Evolutionary conservation across 2,113 vertebrate genomes (phyloP).

Genomic region (Nerophis lumbriciformis): DNA sequence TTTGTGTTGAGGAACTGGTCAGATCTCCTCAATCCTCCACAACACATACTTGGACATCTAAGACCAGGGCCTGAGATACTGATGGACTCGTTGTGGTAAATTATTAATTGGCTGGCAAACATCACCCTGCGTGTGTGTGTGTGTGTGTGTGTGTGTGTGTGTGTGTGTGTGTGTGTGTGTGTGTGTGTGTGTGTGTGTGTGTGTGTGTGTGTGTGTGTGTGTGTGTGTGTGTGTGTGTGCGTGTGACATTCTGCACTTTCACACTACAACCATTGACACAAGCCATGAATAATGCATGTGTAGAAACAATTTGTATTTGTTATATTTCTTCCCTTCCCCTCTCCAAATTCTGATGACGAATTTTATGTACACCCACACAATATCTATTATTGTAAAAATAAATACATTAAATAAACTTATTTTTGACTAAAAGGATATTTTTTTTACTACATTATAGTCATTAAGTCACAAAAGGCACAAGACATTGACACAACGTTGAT

Average conservation of each 20-base stretch:
- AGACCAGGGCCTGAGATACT: neutral
- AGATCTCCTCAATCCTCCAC: neutral
- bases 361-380: neutral
- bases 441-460: too few relatives aligned
- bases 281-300: constrained; percentile 1
- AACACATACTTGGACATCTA: neutral
- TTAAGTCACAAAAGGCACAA: too few relatives aligned
- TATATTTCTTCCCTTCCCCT: neutral
- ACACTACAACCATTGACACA: neutral
- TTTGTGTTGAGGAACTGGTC: neutral
- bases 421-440: too few relatives aligned
- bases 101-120: constrained; percentile 1
- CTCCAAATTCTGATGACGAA: neutral
- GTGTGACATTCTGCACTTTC: neutral
- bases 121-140: neutral
- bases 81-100: neutral
- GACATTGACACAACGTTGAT: too few relatives aligned
- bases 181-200: neutral
- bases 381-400: too few relatives aligned
- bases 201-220: too few relatives aligned
- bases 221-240: neutral
- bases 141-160: too few relatives aligned
- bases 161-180: neutral
- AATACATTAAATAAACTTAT: too few relatives aligned
- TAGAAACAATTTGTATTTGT: neutral